A percentile compares a stretch with the other conserved stretches of the same genome.
These are phyloP conservation scores for Melikaiella ostensackeni DNA, from an alignment of 2,888 invertebrate genomes.

Conservation along the genomic window DNA sequence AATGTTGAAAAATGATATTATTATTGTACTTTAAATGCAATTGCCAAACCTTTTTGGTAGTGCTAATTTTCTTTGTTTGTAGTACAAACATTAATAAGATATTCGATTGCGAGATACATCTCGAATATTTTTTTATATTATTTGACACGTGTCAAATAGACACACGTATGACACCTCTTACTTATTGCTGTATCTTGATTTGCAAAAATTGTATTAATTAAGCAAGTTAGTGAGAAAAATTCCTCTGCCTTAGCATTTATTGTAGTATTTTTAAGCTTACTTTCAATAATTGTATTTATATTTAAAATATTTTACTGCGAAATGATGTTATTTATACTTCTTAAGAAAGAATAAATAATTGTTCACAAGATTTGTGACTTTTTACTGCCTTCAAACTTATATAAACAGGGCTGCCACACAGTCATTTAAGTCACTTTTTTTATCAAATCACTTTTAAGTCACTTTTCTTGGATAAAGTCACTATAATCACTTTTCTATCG, in stretches of 20 bases:
- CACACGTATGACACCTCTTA: background rate
- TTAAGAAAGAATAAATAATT: background rate
- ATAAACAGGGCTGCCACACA: too few relatives aligned
- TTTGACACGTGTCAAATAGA: background rate
- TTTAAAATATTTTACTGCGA: background rate
- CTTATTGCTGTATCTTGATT: background rate
- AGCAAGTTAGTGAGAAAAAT: background rate
- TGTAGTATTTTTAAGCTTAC: background rate
- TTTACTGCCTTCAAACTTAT: background rate
- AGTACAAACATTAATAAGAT: background rate
- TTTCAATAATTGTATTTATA: background rate
- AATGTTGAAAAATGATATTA: background rate
- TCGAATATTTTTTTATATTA: background rate
- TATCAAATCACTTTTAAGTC: too few relatives aligned
- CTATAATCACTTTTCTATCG: too few relatives aligned
- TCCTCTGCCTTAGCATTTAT: background rate
- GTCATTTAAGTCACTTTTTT: too few relatives aligned
- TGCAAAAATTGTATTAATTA: background rate
- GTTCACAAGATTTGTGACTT: background rate
- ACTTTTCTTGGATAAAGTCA: too few relatives aligned
- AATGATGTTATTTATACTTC: background rate
- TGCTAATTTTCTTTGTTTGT: background rate
- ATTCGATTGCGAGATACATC: background rate
- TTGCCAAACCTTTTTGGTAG: background rate
- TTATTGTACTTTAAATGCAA: background rate